phyloP scores from a whole-genome alignment of 2,113 vertebrate genomes.

The Pterocles orientalis region DNA sequence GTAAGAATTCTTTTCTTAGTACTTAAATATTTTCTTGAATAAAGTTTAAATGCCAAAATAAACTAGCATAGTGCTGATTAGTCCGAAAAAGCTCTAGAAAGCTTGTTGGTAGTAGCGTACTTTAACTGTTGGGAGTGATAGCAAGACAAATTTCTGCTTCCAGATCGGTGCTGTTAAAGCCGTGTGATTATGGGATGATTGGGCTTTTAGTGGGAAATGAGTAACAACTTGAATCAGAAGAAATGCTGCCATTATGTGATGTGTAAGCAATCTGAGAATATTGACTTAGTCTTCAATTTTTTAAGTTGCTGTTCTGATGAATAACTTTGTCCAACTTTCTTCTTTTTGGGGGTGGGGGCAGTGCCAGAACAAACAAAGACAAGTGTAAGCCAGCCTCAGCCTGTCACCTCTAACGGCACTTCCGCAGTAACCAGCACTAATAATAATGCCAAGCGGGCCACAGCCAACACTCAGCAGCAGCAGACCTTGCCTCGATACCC shows the following conservation, averaged over 20 bases:
- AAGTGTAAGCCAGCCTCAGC: slow-evolving; percentile 86
- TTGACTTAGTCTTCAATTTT: not conserved
- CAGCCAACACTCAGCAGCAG: slow-evolving; percentile 82
- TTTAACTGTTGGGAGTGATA: not conserved
- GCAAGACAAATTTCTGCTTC: not conserved
- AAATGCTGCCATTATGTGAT: not conserved
- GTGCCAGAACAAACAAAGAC: slow-evolving; percentile 91
- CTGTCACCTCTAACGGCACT: slow-evolving; percentile 78
- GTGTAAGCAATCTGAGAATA: not conserved
- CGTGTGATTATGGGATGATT: not conserved
- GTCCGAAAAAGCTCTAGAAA: not conserved
- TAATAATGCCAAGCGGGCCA: slow-evolving; percentile 95
- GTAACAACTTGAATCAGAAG: not conserved
- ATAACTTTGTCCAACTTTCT: slow-evolving; percentile 65
- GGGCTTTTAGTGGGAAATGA: not conserved
- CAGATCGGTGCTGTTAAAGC: not conserved
- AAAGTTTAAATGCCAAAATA: not conserved
- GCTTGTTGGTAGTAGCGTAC: not conserved
- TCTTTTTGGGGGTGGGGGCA: slow-evolving; percentile 76
- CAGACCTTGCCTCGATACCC: slow-evolving; percentile 84
- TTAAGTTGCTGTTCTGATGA: not conserved
- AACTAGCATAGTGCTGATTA: not conserved
- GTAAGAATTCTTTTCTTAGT: not conserved
- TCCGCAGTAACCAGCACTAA: slow-evolving; percentile 83
- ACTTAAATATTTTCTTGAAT: not conserved